Conservation (phyloP, 2,113 vertebrate genomes). For the Xiphorhynchus elegans region DNA sequence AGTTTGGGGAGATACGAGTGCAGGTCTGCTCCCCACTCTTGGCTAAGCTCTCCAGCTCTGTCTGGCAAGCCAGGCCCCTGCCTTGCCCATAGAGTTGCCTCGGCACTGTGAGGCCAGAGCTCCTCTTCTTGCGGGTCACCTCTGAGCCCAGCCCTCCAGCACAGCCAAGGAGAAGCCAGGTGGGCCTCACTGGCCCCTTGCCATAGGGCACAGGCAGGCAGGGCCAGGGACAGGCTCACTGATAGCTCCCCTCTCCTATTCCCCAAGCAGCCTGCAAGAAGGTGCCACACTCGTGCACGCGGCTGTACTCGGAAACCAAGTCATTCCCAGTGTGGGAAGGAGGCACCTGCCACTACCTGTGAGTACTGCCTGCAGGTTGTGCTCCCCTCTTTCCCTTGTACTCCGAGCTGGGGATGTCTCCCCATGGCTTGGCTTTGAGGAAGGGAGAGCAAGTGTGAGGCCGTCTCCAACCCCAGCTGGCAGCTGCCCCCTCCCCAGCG, state of each 20-base stretch:
- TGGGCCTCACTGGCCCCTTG: background rate
- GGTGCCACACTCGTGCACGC: constrained; percentile 87
- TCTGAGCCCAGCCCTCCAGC: background rate
- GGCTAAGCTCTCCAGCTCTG: background rate
- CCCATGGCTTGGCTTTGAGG: background rate
- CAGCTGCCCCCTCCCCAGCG: background rate
- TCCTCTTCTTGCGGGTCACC: background rate
- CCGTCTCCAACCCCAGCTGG: background rate
- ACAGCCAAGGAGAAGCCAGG: background rate
- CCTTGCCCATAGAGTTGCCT: rapidly evolving
- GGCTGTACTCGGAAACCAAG: constrained; percentile 92
- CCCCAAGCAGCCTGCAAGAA: constrained; percentile 85
- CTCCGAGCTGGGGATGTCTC: background rate
- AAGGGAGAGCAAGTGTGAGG: background rate
- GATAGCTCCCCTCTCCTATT: constrained; percentile 43
- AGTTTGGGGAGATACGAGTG: rapidly evolving
- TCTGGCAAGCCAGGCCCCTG: background rate
- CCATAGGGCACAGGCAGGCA: background rate
- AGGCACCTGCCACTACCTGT: constrained; percentile 86
- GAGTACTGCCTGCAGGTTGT: constrained; percentile 65
- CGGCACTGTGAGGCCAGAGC: background rate
- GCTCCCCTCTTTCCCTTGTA: background rate
- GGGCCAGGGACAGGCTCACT: background rate
- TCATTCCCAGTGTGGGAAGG: constrained; percentile 91
- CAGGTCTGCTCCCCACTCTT: background rate